Base-by-base conservation (phyloP, 2,113 vertebrate genomes). In the Microcebus lehilahytsara region DNA sequence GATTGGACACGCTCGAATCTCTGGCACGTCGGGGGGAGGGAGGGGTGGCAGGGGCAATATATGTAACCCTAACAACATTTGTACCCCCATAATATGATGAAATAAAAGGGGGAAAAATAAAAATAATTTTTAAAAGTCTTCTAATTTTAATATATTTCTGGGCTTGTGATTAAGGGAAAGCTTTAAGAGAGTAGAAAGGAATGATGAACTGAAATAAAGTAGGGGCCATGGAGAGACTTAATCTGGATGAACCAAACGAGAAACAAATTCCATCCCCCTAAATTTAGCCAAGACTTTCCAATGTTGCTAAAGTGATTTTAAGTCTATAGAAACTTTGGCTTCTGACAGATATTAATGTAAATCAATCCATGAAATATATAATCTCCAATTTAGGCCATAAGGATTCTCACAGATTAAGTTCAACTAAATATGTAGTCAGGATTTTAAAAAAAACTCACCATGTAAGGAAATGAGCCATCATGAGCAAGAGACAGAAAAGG, bases 91-190 rank as follows among this genome's bases (percentile, higher is more conserved):
- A 46, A 46, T 46, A 46, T 9, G 46, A 46, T 46, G 46, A 46
- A 46, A 46, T 46, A 46, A 46, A 46, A 46, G 46, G 46, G 46
- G 8, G 46, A 46, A 46, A 46, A 46, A 46, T 46, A 46, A 46
- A 46, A 46, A 46, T 46, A 46, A 46, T 46, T 42, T 42, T 49
- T 11, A 91, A 74, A 64, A 62, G 80, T 42, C 49, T n/a, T 66
- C 40, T 56, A 69, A 75, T 64, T 95, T 90, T 75, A 67, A 67
- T 46, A 12, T 62, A 91, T 91, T 87, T 94, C 71, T 96, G 25
- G 53, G 71, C 46, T 80, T 95, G 30, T 58, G 13, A 95, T 49
- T 46, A 89, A 85, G 42, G 17, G 17, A 62, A 83, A 93, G 13
- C n/a, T 85, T 34, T 77, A 19, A 42, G 60, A 17, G 4, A 22